Base-by-base conservation (phyloP, 2,113 vertebrate genomes). In the Mobula hypostoma region DNA sequence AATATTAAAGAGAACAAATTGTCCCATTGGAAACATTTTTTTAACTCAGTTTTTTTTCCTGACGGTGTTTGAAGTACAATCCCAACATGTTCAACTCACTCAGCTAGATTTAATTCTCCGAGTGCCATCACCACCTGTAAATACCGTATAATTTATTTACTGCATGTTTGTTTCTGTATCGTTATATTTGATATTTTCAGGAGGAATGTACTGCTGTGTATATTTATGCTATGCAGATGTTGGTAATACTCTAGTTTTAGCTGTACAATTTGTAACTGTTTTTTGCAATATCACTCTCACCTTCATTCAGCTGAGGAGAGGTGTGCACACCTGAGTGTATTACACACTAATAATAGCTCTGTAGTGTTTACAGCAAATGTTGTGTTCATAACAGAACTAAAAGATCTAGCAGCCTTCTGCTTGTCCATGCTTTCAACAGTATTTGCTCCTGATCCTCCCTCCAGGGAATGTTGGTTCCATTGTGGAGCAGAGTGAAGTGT, bases 71-170 rank as follows among this genome's bases (percentile, higher is more conserved):
- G 85, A 32, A 61, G 85, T 90, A 74, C 21, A 87, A 87, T 92
- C 88, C 66, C 32, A 40, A 92, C 40, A 29, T n/a, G 58, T 5
- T 90, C 29, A n/a, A 66, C 85, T 66, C 7, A 66, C 24, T 12
- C 70, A 76, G 66, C 91, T 74, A 11, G 40, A 56, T 48, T 56
- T 93, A 56, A 74, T 74, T 56, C 21, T 74, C 48, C 74, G 72
- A 74, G n/a, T n/a, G 40, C 17, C 61, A n/a, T 15, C 27, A 68
- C 15, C 21, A 63, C 6, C 15, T 92, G 66, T 93, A 93, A 74
- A 74, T 74, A 56, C n/a, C 74, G 36, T 92, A 48, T 74, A 74
- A 74, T 93, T 93, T 93, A 93, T 74, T 93, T 93, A 93, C 91
- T 93, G 91, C 91, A 93, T 74, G 91, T 76, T 93, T 93, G 27